These are phyloP conservation scores for Typhlomys cinereus DNA, from an alignment of 2,113 vertebrate species.

Conservation along the genomic window DNA sequence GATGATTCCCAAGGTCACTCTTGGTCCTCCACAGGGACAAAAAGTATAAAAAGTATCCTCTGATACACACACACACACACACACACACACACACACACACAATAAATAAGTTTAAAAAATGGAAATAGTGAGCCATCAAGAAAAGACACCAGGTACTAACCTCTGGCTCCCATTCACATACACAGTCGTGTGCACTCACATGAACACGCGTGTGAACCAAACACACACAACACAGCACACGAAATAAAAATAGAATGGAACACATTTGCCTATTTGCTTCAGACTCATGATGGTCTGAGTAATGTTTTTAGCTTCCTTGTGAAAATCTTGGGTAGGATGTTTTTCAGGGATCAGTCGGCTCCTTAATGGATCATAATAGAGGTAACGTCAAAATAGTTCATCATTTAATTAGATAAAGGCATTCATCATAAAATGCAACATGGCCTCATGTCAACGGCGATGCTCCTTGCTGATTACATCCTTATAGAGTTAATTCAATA, in stretches of 20 bases:
- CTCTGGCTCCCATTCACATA: too few relatives aligned
- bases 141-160: too few relatives aligned
- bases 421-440: constrained; percentile 50
- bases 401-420: constrained; percentile 45
- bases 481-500: constrained; percentile 60
- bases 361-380: constrained; percentile 40
- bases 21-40: too few relatives aligned
- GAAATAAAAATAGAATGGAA: constrained; percentile 39
- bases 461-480: constrained; percentile 37
- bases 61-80: too few relatives aligned
- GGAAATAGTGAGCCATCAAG: too few relatives aligned
- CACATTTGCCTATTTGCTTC: constrained; percentile 51
- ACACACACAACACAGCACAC: too few relatives aligned
- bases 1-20: too few relatives aligned
- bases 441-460: constrained; percentile 28
- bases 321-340: constrained; percentile 48
- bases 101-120: too few relatives aligned
- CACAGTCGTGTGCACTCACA: too few relatives aligned
- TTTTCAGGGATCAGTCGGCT: constrained; percentile 17
- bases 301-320: constrained; percentile 41
- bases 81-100: too few relatives aligned
- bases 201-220: too few relatives aligned
- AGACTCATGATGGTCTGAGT: constrained; percentile 44
- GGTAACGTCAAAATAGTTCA: constrained; percentile 46
- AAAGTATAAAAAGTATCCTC: too few relatives aligned